phyloP scores from a whole-genome alignment of 53 echinoderm and acorn worm species.

The Echinarachnius parma region DNA sequence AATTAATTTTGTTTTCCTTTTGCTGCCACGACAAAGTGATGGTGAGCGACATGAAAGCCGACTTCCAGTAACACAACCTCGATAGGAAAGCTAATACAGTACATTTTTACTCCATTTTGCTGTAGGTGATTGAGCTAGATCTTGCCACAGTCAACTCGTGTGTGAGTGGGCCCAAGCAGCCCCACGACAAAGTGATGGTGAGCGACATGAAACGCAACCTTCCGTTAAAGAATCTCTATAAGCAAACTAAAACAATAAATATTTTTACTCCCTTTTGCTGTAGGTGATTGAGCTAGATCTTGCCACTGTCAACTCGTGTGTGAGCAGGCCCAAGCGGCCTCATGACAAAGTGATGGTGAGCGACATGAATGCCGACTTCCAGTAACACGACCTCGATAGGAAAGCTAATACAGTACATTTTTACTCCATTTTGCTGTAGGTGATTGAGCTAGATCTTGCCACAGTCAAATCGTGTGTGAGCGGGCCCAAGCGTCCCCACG shows the following conservation, averaged over 20 bases:
- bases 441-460: slow-evolving; percentile 79
- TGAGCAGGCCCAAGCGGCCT: slow-evolving; percentile 91
- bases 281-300: slow-evolving; percentile 88
- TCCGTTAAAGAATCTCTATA: neutral
- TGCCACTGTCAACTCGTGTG: slow-evolving; percentile 71
- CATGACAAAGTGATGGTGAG: slow-evolving; percentile 76
- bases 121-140: slow-evolving; percentile 80
- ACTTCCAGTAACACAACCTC: slow-evolving; percentile 91
- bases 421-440: slow-evolving; percentile 26
- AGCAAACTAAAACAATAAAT: neutral
- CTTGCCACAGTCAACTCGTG: slow-evolving; percentile 77
- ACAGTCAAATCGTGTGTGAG: slow-evolving; percentile 85
- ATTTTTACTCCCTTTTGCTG: neutral
- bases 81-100: too few relatives aligned
- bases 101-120: too few relatives aligned
- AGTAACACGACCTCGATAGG: slow-evolving; percentile 32
- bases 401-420: neutral
- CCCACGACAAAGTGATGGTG: slow-evolving; percentile 81
- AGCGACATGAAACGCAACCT: slow-evolving; percentile 56
- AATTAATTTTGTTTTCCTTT: too few relatives aligned
- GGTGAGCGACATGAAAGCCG: slow-evolving; percentile 74
- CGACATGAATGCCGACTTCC: slow-evolving; percentile 85
- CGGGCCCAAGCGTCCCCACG: slow-evolving; percentile 97
- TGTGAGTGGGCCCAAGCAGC: slow-evolving; percentile 87
- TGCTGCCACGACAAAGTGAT: slow-evolving; percentile 91